phyloP scores from a whole-genome alignment of 2,113 vertebrate species.

The Peromyscus leucopus region DNA sequence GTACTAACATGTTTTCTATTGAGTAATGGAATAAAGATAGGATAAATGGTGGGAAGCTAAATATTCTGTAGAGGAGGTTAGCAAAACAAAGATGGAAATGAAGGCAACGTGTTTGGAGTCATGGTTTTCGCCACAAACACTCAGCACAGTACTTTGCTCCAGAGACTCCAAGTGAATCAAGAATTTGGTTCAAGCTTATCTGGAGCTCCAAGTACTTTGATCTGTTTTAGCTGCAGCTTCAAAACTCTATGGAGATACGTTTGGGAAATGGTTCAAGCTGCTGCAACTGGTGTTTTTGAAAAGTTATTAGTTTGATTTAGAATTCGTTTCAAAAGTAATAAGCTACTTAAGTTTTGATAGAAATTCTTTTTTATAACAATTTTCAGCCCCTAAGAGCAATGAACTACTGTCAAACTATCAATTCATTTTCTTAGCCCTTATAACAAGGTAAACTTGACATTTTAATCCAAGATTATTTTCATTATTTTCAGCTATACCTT shows the following conservation, averaged over 20 bases:
- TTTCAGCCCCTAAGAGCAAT: background rate
- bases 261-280: conserved; percentile 58
- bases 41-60: conserved; percentile 53
- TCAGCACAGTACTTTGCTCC: conserved; percentile 46
- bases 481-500: background rate
- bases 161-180: conserved; percentile 53
- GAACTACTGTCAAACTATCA: conserved; percentile 18
- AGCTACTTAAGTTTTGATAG: conserved; percentile 51
- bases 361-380: conserved; percentile 44
- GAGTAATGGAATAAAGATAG: conserved; percentile 49
- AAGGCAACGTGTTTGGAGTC: conserved; percentile 4
- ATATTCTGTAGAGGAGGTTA: conserved; percentile 26
- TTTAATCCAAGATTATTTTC: conserved; percentile 26
- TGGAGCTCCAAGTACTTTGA: conserved; percentile 55
- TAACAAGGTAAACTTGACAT: conserved; percentile 27
- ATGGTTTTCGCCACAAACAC: background rate
- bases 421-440: conserved; percentile 42
- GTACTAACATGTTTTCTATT: conserved; percentile 39
- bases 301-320: conserved; percentile 56
- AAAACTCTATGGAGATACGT: conserved; percentile 51
- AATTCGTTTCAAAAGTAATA: conserved; percentile 65
- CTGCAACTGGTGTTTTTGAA: conserved; percentile 36
- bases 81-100: conserved; percentile 31
- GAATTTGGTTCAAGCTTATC: conserved; percentile 44
- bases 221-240: conserved; percentile 31